A percentile compares a stretch with the other conserved stretches of the same genome.
Evolutionary conservation across 2,888 invertebrate species (phyloP).

Genomic region (Spodoptera littoralis): DNA sequence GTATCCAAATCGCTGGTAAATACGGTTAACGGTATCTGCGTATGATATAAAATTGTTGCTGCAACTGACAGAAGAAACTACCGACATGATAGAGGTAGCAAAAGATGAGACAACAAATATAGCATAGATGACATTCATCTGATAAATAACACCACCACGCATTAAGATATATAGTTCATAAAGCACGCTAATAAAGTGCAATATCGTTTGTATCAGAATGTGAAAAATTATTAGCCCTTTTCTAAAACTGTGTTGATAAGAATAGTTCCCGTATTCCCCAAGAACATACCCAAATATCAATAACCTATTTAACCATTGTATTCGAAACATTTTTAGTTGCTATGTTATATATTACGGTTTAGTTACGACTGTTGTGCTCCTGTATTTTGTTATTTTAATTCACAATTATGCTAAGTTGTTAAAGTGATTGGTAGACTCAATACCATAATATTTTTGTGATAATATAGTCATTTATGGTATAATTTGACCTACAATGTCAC

Average conservation of each 20-base stretch:
- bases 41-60: constrained; percentile 6
- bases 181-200: not conserved
- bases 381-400: too few relatives aligned
- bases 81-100: too few relatives aligned
- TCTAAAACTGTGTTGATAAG: not conserved
- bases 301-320: constrained; percentile 1
- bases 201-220: not conserved
- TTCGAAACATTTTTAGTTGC: not conserved
- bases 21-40: not conserved
- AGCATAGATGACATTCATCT: not conserved
- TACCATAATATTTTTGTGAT: too few relatives aligned
- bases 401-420: too few relatives aligned
- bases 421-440: too few relatives aligned
- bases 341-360: not conserved
- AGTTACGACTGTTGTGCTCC: not conserved
- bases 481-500: too few relatives aligned
- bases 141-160: not conserved
- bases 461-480: too few relatives aligned
- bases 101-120: not conserved
- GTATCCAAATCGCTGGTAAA: not conserved
- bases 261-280: constrained; percentile 3
- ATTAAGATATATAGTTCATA: not conserved
- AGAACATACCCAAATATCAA: not conserved
- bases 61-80: not conserved
- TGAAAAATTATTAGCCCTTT: constrained; percentile 1